Evolutionary conservation across 2,797 vertebrate genomes (phyloP).

Genomic region (Karalla daura): DNA sequence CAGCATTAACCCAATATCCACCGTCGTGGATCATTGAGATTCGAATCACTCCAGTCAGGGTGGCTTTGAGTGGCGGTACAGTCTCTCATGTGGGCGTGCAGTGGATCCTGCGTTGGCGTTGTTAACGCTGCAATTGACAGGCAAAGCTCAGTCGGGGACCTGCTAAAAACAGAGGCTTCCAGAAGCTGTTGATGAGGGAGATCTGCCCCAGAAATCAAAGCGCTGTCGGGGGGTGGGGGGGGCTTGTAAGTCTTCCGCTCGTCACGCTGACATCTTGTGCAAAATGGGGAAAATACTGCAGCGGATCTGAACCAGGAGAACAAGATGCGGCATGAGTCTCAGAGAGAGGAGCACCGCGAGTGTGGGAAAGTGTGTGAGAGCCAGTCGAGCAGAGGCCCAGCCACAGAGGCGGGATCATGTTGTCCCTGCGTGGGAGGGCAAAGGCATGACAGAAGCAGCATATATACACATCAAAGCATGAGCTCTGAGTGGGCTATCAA

Average conservation of each 20-base stretch:
- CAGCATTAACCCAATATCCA: conserved; percentile 12
- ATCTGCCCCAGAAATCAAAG: conserved; percentile 60
- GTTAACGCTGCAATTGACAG: conserved; percentile 33
- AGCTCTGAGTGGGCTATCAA: conserved; percentile 27
- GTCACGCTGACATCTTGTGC: conserved; percentile 28
- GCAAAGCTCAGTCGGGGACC: conserved; percentile 29
- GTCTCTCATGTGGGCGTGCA: conserved; percentile 9
- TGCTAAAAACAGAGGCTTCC: conserved; percentile 45
- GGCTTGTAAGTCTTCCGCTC: conserved; percentile 23
- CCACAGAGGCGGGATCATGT: conserved; percentile 17
- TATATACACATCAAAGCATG: conserved; percentile 24
- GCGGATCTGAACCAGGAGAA: conserved; percentile 33
- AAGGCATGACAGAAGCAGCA: conserved; percentile 18
- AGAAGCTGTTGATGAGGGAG: conserved; percentile 41
- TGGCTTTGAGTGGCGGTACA: conserved; percentile 1
- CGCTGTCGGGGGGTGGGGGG: conserved; percentile 34
- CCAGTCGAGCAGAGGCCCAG: background rate
- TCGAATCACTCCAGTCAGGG: conserved; percentile 21
- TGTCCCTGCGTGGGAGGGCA: conserved; percentile 18
- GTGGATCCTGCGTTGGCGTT: conserved; percentile 9
- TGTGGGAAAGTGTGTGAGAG: conserved; percentile 1
- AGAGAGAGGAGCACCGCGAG: background rate
- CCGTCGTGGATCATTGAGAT: conserved; percentile 14
- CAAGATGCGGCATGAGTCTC: conserved; percentile 27
- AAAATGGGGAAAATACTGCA: conserved; percentile 1